These are phyloP conservation scores for Apaloderma vittatum DNA, from an alignment of 2,113 vertebrate species.

Conservation along the genomic window DNA sequence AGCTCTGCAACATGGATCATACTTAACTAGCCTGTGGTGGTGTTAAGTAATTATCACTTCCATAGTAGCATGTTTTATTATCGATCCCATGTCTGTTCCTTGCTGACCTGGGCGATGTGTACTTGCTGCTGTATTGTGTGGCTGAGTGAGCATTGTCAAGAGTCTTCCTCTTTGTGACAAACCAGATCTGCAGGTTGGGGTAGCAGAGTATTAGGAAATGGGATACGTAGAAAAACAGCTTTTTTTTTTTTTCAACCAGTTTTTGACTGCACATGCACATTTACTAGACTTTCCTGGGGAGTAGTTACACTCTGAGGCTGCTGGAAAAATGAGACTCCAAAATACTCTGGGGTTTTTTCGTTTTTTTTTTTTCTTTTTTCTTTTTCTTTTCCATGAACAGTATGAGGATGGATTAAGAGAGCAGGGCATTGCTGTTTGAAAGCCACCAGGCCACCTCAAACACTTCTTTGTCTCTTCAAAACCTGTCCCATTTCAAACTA, in stretches of 20 bases:
- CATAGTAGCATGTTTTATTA: neutral
- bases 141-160: neutral
- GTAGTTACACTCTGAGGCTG: neutral
- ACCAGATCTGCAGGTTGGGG: neutral
- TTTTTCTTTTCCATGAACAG: too few relatives aligned
- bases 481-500: neutral
- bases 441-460: neutral
- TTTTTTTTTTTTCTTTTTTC: too few relatives aligned
- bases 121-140: neutral
- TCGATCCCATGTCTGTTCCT: neutral
- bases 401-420: neutral
- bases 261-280: fast-evolving
- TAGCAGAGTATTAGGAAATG: neutral
- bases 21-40: neutral
- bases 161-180: neutral
- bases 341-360: neutral
- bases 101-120: neutral
- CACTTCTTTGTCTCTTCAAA: neutral
- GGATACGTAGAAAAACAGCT: neutral
- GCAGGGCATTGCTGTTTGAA: fast-evolving
- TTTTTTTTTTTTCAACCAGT: neutral
- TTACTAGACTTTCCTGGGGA: neutral
- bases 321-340: neutral
- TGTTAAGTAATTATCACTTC: neutral
- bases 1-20: neutral